phyloP scores from a whole-genome alignment of 35 echinoderm and acorn worm genomes.

The Apostichopus japonicus region DNA sequence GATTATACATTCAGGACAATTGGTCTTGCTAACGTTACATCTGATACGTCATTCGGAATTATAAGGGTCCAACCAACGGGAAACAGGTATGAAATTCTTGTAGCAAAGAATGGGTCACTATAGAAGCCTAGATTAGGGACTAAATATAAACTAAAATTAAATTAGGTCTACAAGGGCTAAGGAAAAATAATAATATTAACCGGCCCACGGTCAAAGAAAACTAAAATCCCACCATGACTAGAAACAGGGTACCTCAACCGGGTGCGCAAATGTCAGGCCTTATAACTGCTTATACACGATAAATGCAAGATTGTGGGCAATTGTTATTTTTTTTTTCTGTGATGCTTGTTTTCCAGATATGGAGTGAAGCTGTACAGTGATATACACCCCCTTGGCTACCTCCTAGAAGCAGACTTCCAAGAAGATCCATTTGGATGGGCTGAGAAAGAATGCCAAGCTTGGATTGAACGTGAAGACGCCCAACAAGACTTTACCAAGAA shows the following conservation, averaged over 20 bases:
- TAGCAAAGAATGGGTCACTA: background rate
- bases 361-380: conserved; percentile 64
- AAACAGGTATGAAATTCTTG: background rate
- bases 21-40: conserved; percentile 44
- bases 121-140: too few species aligned
- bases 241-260: too few species aligned
- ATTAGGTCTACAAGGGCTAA: too few species aligned
- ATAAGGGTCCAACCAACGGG: conserved; percentile 31
- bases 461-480: conserved; percentile 36
- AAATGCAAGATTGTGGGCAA: too few species aligned
- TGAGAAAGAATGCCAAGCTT: conserved; percentile 32
- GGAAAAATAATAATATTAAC: too few species aligned
- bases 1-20: conserved; percentile 25
- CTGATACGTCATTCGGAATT: conserved; percentile 51
- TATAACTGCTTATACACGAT: too few species aligned
- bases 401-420: conserved; percentile 63
- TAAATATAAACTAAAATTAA: too few species aligned
- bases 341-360: background rate
- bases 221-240: too few species aligned
- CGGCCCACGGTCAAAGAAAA: too few species aligned
- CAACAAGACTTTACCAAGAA: conserved; percentile 10
- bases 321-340: too few species aligned
- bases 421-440: conserved; percentile 48
- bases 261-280: too few species aligned
- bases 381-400: conserved; percentile 66